A percentile compares a stretch with the other conserved stretches of the same genome.
Evolutionary conservation across 2,888 invertebrate species (phyloP).

Genomic region (Leptinotarsa juncta): DNA sequence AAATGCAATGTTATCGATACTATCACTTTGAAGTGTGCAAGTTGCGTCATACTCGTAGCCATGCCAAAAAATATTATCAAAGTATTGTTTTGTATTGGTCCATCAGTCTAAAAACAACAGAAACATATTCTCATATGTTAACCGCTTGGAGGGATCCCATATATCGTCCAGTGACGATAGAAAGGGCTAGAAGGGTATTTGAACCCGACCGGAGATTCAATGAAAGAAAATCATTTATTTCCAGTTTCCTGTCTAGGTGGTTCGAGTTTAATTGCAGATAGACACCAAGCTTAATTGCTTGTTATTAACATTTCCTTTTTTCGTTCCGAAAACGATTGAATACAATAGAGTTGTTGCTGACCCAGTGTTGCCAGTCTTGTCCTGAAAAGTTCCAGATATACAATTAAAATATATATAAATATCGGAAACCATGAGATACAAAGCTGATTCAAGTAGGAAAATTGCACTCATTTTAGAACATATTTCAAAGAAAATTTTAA

Average conservation of each 20-base stretch:
- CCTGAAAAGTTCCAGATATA: no score
- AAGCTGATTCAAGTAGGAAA: no score
- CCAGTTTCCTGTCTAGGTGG: constrained; percentile 39
- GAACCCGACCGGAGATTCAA: constrained; percentile 40
- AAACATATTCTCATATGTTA: no score
- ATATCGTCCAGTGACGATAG: neutral
- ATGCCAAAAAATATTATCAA: constrained; percentile 1
- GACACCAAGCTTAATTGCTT: constrained; percentile 32
- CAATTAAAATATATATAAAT: no score
- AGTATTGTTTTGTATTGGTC: neutral
- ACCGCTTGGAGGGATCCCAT: neutral
- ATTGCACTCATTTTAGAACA: no score
- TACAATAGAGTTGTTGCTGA: neutral
- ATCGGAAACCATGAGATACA: no score
- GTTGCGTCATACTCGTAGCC: no score
- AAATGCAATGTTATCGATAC: no score
- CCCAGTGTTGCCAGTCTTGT: neutral
- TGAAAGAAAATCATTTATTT: constrained; percentile 38
- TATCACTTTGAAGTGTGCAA: no score
- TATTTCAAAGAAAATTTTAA: no score
- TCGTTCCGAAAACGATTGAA: constrained; percentile 25
- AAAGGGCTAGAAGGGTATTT: constrained; percentile 13
- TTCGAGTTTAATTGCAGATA: constrained; percentile 34
- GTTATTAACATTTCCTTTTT: constrained; percentile 40
- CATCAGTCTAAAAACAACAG: neutral